phyloP scores from a whole-genome alignment of 2,888 invertebrate genomes.

The Drosophila pseudotakahashii region DNA sequence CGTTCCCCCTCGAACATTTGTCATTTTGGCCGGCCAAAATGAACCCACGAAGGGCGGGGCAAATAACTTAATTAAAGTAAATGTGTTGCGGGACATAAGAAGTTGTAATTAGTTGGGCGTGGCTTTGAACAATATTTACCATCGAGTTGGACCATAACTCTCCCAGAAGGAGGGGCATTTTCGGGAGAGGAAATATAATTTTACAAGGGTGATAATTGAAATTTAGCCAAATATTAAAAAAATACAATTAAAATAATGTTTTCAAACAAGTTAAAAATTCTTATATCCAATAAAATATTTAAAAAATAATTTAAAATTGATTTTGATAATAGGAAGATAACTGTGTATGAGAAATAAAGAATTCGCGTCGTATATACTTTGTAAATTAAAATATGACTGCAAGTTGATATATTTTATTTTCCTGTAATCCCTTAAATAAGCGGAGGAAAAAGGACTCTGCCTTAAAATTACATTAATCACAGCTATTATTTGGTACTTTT shows the following conservation, averaged over 20 bases:
- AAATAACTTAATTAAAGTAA: conserved; percentile 76
- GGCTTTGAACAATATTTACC: conserved; percentile 45
- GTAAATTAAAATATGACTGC: too few species aligned
- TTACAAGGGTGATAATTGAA: neutral
- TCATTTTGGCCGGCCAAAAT: conserved; percentile 58
- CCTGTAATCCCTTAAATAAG: neutral
- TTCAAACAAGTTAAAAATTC: too few species aligned
- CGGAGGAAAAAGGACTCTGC: neutral
- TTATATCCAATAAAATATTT: too few species aligned
- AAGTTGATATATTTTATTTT: too few species aligned
- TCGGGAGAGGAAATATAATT: neutral
- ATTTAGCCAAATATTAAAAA: neutral
- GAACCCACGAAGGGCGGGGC: conserved; percentile 2
- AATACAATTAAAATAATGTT: neutral
- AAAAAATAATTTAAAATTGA: too few species aligned
- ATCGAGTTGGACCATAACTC: conserved; percentile 43
- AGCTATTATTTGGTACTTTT: neutral
- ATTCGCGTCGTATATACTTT: too few species aligned
- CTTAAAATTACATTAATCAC: neutral
- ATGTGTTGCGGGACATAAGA: conserved; percentile 51
- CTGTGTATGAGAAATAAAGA: too few species aligned
- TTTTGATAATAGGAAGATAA: too few species aligned
- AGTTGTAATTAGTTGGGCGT: conserved; percentile 54
- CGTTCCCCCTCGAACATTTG: conserved; percentile 63
- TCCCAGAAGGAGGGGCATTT: neutral